Base-by-base conservation (phyloP, 1,140 invertebrate species). In the Drosophila murphyi region DNA sequence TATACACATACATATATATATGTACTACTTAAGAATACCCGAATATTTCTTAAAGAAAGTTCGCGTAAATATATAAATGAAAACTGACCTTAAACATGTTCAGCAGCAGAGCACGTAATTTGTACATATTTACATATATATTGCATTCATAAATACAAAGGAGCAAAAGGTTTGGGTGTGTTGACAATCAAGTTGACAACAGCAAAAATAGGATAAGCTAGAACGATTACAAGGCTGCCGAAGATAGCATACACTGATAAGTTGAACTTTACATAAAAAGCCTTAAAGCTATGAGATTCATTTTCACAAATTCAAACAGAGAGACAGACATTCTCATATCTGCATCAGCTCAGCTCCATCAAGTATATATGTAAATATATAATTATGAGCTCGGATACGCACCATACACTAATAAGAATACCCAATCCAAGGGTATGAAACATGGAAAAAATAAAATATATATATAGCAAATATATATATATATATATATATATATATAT, bases 161-260 rank as follows among this genome's bases (percentile, higher is more conserved):
- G 37, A 10, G 32, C 5, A 63, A 63, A 52, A 31, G 32, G 32
- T 43, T 31, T 7, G 43, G 3, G n/a, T 35, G 37, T 43, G 51
- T 47, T 43, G 56, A 68, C 37, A 70, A 74, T 74, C 57, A 74
- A 74, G 62, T 62, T 62, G 65, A 70, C 70, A 70, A 74, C 51
- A 62, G n/a, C 56, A 61, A 62, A 54, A 51, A 3, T 4, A 45
- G 7, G 39, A 55, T 12, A 28, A 35, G 37, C 34, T 12, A 29
- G 7, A 32, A 41, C 8, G 20, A 20, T 20, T 20, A 20, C 20
- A 20, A 20, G 20, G 20, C 20, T 20, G 20, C 20, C 20, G 20
- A 20, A 20, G 20, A 20, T 20, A 20, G 20, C 20, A 20, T 20
- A 20, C 20, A 20, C 20, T 20, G 20, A 20, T 20, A 20, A 20